phyloP scores from a whole-genome alignment of 2,888 invertebrate species.

The Ellobium chinense region DNA sequence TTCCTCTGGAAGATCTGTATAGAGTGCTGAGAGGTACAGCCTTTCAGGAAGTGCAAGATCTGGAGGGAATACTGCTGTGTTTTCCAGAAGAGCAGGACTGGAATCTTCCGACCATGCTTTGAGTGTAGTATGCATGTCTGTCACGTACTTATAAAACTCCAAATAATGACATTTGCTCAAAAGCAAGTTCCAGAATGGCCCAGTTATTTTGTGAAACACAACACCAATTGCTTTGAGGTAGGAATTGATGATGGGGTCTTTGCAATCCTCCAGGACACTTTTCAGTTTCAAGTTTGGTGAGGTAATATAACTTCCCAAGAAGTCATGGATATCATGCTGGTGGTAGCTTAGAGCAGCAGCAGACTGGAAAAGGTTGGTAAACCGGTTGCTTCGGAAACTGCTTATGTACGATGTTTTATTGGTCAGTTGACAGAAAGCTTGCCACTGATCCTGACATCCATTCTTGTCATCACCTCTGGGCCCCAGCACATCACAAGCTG shows the following conservation, averaged over 20 bases:
- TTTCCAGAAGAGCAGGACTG: not conserved
- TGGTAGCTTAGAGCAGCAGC: slow-evolving; percentile 21
- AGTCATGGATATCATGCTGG: not conserved
- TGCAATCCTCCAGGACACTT: not conserved
- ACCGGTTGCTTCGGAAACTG: slow-evolving; percentile 7
- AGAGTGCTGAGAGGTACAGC: not conserved
- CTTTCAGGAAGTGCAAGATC: not conserved
- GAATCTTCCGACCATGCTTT: not conserved
- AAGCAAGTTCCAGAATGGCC: not conserved
- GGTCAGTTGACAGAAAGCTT: not conserved
- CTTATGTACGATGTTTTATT: not conserved
- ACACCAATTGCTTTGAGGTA: not conserved
- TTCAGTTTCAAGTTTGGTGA: not conserved
- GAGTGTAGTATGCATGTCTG: not conserved
- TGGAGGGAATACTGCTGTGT: not conserved
- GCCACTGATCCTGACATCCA: not conserved
- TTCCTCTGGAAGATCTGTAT: not conserved
- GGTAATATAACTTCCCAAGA: not conserved
- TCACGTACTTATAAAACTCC: not conserved
- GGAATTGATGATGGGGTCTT: not conserved
- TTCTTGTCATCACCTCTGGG: not conserved
- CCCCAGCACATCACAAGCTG: slow-evolving; percentile 5
- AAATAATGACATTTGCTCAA: not conserved
- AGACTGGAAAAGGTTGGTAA: not conserved
- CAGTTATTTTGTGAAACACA: not conserved